Evolutionary conservation across 2,113 vertebrate genomes (phyloP).

Genomic region (Cinclus mexicanus): DNA sequence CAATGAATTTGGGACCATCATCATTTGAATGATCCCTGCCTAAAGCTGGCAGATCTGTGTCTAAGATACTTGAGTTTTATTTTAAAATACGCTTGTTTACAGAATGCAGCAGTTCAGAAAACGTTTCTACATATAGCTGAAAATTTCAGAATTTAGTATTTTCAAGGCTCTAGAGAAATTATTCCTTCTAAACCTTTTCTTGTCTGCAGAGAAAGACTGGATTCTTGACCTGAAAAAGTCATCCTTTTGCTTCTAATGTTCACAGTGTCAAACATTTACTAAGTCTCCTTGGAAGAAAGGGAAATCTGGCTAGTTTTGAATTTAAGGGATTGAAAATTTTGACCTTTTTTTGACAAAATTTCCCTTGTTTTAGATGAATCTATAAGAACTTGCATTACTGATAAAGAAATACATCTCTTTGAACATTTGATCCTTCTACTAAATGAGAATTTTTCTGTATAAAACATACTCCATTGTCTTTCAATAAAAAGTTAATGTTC

Average conservation of each 20-base stretch:
- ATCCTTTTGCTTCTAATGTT: not conserved
- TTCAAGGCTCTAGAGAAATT: not conserved
- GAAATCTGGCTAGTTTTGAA: not conserved
- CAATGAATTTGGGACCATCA: not conserved
- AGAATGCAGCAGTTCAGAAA: not conserved
- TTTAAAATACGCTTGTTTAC: not conserved
- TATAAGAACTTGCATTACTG: not conserved
- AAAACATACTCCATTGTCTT: not conserved
- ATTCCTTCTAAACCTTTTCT: not conserved
- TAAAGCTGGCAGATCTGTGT: not conserved
- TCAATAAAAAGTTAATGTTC: not conserved
- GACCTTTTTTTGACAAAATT: not conserved
- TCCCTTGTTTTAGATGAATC: not conserved
- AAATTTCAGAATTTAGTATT: not conserved
- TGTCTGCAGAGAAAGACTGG: not conserved
- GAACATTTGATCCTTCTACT: not conserved
- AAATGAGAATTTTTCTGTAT: not conserved
- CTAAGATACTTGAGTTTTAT: not conserved
- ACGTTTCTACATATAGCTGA: not conserved
- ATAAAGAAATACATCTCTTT: not conserved
- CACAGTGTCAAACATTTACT: not conserved
- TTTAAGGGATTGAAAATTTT: not conserved
- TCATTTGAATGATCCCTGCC: not conserved
- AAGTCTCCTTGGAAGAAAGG: not conserved
- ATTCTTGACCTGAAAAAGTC: not conserved